Evolutionary conservation across 1,140 invertebrate genomes (phyloP), one percentile per base, ranked within the genome.

Genomic region (Anthonomus grandis): DNA sequence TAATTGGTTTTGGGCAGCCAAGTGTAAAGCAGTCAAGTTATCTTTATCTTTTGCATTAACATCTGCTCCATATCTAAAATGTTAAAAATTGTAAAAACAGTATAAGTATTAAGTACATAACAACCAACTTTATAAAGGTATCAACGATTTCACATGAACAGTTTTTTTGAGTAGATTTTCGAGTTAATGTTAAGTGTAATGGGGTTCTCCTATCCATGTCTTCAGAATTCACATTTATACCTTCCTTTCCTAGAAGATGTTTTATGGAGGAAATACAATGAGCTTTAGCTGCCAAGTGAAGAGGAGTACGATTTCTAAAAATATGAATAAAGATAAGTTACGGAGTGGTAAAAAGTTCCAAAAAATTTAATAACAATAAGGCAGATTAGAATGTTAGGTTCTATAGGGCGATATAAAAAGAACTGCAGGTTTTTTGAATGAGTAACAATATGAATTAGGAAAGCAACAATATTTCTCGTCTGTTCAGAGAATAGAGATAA

Each of bases 1-100:
- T 8, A 90, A 73, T 23, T 90, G 89, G 66, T 91, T 90, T 1
- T 90, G 70, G 3, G 91, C 89, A 4, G 90, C 90, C 34, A 94
- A 79, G 68, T 95, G 91, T n/a, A 95, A 74, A 0, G 91, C 88
- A 0, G 91, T 91, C 68, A 91, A 93, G 0, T 91, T 91, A 64
- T 91, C 91, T 55, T 87, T 85, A 65, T 95, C 91, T 63, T 88
- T 84, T 37, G 83, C 81, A 69, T 93, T 93, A 0, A 93, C 85
- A 64, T 91, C 84, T 4, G 89, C 87, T 5, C 86, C 87, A 78
- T 86, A 87, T 15, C 55, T 57, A 36, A 18, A 37, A 50, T 27
- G 45, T 15, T 38, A n/a, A 17, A 17, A 19, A 24, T 23, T 9
- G 39, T 4, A 45, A 45, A 22, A 45, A 45, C 24, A 21, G 2